Evolutionary conservation across 2,888 invertebrate genomes (phyloP).

Genomic region (Metallyticus violacea): DNA sequence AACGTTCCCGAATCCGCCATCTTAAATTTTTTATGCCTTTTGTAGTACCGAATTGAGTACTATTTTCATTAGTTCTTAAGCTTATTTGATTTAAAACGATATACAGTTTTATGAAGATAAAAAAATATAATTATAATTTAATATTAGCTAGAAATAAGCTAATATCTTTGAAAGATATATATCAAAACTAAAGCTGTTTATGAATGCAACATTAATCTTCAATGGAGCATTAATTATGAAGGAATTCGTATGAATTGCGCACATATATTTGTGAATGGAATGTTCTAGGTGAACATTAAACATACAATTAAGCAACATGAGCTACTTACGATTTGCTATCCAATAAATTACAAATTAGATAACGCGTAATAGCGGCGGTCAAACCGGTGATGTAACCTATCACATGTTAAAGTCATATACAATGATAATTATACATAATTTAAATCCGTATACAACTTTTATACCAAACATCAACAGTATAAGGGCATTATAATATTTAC

Average conservation of each 20-base stretch:
- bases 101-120: not conserved
- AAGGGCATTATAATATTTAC: too few species aligned
- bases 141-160: not conserved
- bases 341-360: too few species aligned
- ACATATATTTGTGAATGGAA: not conserved
- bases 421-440: too few species aligned
- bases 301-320: too few species aligned
- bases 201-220: not conserved
- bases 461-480: too few species aligned
- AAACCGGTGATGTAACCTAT: not conserved
- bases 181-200: not conserved
- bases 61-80: not conserved
- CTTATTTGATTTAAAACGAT: not conserved
- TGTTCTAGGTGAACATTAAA: not conserved
- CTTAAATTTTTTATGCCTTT: not conserved
- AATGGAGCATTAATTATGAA: not conserved
- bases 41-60: not conserved
- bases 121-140: not conserved
- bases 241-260: not conserved
- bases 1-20: conserved; percentile 15
- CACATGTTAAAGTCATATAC: too few species aligned
- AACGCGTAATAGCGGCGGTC: not conserved
- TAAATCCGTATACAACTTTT: too few species aligned
- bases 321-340: too few species aligned
- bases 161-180: not conserved